Base-by-base conservation (phyloP, 2,888 invertebrate species). In the Sussaba pulchella region DNA sequence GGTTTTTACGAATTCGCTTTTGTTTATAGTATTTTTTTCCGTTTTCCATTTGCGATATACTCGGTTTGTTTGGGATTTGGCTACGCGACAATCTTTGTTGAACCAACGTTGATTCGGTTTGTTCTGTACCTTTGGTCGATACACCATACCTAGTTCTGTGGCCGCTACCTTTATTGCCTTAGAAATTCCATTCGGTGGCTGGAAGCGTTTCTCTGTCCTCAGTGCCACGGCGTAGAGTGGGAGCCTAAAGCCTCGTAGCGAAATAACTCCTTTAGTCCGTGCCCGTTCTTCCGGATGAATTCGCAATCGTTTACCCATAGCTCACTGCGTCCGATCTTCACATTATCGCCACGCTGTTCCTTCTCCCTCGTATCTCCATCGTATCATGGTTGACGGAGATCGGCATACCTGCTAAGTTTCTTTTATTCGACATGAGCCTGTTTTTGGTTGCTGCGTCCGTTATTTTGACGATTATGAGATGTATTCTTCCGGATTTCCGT, bases 381-480 rank as follows among this genome's bases (percentile, higher is more conserved):
- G 45, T 45, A 5, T 45, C 45, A 1, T 45, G 45, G n/a, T 45
- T 45, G n/a, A 45, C 14, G 4, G 45, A 45, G 14, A 45, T 45
- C 14, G 45, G 45, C 45, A 14, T 45, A 14, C 2, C 45, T 14
- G 45, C 45, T 14, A 45, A n/a, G n/a, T 14, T n/a, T 14, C 2
- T 45, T 45, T 45, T 45, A 14, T 45, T 45, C 12, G 14, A 12
- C 45, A 45, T 45, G 45, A 45, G 45, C 14, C 14, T 12, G n/a
- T 45, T 45, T 14, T 45, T 45, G 45, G 14, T 14, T 14, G 45
- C 1, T 2, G 14, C 45, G n/a, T 45, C 5, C 4, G n/a, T n/a
- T 45, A 67, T 12, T 39, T 67, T 52, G 21, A 52, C 66, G 1
- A 36, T 47, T 9, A 47, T 21, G 31, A 66, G 17, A 9, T 12